phyloP scores from a whole-genome alignment of 2,113 vertebrate species.

The Strigops habroptila region DNA sequence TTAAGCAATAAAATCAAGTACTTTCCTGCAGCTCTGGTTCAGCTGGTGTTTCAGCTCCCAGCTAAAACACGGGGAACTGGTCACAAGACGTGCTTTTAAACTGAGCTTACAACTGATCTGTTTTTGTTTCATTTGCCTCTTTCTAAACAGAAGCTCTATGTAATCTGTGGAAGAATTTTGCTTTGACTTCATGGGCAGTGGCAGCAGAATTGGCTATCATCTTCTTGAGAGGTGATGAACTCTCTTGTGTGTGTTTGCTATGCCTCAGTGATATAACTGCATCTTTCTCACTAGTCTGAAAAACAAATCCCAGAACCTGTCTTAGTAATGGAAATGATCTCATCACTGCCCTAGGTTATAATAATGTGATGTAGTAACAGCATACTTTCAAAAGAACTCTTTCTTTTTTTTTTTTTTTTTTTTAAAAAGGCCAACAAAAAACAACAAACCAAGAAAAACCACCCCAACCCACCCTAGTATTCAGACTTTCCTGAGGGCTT shows the following conservation, averaged over 20 bases:
- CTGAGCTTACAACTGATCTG: not conserved
- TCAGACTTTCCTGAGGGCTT: slow-evolving; percentile 52
- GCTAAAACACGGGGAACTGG: not conserved
- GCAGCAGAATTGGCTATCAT: not conserved
- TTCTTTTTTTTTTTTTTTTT: not conserved
- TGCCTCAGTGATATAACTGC: not conserved
- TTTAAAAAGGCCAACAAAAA: not conserved
- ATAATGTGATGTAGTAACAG: slow-evolving; percentile 1
- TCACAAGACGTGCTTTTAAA: not conserved
- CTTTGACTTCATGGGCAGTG: not conserved
- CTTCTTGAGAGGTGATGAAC: not conserved
- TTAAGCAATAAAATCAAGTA: not conserved
- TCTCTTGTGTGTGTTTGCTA: not conserved
- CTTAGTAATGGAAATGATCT: slow-evolving; percentile 38
- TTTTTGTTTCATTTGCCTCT: not conserved
- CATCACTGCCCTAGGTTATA: slow-evolving; percentile 28
- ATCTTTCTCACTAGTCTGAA: not conserved
- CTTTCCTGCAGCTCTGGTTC: not conserved
- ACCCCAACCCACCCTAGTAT: not conserved
- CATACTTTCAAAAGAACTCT: slow-evolving; percentile 6
- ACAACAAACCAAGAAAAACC: not conserved
- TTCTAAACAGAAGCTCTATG: not conserved
- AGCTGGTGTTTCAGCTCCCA: not conserved
- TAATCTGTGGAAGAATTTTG: not conserved
- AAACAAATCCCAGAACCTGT: slow-evolving; percentile 47